Conservation (phyloP, 2,888 invertebrate species). For the Meta bourneti region DNA sequence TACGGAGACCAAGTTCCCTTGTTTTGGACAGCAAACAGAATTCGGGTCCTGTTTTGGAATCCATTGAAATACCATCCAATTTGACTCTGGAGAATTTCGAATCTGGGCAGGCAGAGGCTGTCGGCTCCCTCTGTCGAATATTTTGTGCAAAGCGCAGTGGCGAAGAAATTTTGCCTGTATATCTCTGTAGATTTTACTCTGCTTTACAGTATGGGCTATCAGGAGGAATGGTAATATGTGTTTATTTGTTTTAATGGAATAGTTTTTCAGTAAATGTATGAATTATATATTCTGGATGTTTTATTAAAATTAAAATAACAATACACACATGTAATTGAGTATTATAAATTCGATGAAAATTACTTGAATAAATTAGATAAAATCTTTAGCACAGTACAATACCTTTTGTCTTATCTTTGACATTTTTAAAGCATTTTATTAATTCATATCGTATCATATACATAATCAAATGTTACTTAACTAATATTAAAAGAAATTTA, state of each 20-base stretch:
- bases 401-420: too few species aligned
- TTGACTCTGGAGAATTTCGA: conserved; percentile 81
- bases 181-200: conserved; percentile 95
- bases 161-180: conserved; percentile 93
- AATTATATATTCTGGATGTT: neutral
- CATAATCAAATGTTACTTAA: too few species aligned
- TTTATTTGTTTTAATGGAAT: neutral
- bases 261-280: neutral
- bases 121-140: conserved; percentile 96
- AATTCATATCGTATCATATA: too few species aligned
- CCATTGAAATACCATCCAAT: conserved; percentile 77
- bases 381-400: too few species aligned
- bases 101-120: conserved; percentile 93
- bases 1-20: conserved; percentile 79
- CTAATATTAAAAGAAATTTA: too few species aligned
- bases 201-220: conserved; percentile 91
- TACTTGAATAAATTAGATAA: too few species aligned
- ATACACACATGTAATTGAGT: too few species aligned
- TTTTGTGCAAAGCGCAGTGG: conserved; percentile 97
- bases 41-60: conserved; percentile 77
- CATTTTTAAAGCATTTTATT: too few species aligned
- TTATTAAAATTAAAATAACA: too few species aligned
- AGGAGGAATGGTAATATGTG: conserved; percentile 75
- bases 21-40: conserved; percentile 79
- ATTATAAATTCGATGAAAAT: too few species aligned